phyloP scores from a whole-genome alignment of 2,888 invertebrate genomes.

The Trichopoda pennipes region DNA sequence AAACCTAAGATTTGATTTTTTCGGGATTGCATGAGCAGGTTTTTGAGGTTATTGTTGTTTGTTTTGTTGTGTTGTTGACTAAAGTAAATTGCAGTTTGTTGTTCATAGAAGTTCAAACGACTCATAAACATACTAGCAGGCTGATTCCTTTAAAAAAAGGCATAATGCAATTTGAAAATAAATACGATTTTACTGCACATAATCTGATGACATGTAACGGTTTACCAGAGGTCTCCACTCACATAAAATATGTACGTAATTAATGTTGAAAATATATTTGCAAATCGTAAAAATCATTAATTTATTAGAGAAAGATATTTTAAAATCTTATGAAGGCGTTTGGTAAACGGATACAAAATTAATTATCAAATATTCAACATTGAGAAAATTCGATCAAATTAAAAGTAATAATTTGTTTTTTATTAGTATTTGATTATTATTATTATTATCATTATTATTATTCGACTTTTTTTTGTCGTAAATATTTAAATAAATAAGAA shows the following conservation, averaged over 20 bases:
- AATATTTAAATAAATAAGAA: no score
- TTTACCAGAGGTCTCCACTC: slow-evolving; percentile 38
- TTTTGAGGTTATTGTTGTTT: slow-evolving; percentile 9
- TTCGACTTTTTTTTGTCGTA: no score
- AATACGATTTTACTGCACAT: slow-evolving; percentile 41
- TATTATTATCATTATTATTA: no score
- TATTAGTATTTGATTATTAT: no score
- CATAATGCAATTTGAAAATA: slow-evolving; percentile 26
- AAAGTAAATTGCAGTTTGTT: slow-evolving; percentile 64
- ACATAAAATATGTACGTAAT: slow-evolving; percentile 48
- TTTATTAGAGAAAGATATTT: slow-evolving; percentile 36
- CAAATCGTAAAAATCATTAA: slow-evolving; percentile 50
- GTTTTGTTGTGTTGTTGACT: slow-evolving; percentile 35
- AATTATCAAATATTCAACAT: slow-evolving; percentile 15
- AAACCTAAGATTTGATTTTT: slow-evolving; percentile 27
- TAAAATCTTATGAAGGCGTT: slow-evolving; percentile 9
- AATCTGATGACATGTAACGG: slow-evolving; percentile 67
- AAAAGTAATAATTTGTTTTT: no score
- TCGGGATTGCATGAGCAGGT: slow-evolving; percentile 56
- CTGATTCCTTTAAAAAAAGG: slow-evolving; percentile 44
- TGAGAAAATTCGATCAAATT: neutral
- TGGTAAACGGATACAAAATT: slow-evolving; percentile 26
- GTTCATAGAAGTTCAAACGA: slow-evolving; percentile 56
- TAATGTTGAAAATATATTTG: slow-evolving; percentile 44
- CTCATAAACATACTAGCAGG: slow-evolving; percentile 62